phyloP scores from a whole-genome alignment of 2,888 invertebrate species.

The Leucophora obtusa region DNA sequence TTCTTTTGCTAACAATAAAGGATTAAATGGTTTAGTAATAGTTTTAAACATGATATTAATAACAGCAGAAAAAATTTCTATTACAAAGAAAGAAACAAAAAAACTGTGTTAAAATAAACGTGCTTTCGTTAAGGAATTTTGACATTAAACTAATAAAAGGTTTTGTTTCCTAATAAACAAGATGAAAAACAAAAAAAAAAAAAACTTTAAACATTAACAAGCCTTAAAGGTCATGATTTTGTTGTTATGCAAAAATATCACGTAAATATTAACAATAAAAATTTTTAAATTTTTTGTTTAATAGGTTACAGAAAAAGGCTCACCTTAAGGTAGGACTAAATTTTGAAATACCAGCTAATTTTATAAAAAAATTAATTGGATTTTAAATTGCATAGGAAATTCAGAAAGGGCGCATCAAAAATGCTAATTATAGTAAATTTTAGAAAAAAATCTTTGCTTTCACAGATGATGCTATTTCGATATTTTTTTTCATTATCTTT shows the following conservation, averaged over 20 bases:
- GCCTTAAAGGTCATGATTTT: constrained; percentile 57
- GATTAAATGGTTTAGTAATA: constrained; percentile 51
- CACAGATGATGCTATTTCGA: too few relatives aligned
- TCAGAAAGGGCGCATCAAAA: too few relatives aligned
- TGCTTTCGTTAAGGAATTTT: constrained; percentile 51
- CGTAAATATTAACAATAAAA: constrained; percentile 57
- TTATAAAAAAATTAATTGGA: not conserved
- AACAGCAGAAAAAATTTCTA: constrained; percentile 36
- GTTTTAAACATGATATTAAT: constrained; percentile 54
- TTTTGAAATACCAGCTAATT: too few relatives aligned
- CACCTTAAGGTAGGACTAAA: too few relatives aligned
- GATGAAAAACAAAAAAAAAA: not conserved
- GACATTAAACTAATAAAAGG: constrained; percentile 47
- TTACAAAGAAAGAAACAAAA: constrained; percentile 14
- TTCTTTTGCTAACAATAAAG: constrained; percentile 36
- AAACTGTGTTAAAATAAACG: constrained; percentile 57
- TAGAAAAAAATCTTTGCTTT: too few relatives aligned
- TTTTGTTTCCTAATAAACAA: constrained; percentile 29
- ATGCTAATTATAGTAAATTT: too few relatives aligned
- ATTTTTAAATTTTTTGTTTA: not conserved
- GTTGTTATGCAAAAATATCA: constrained; percentile 53
- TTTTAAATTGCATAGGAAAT: not conserved
- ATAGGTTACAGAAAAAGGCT: constrained; percentile 15
- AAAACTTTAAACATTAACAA: constrained; percentile 29
- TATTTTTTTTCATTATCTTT: not conserved